Evolutionary conservation across 2,113 vertebrate genomes (phyloP).

Genomic region (Gallinago media): DNA sequence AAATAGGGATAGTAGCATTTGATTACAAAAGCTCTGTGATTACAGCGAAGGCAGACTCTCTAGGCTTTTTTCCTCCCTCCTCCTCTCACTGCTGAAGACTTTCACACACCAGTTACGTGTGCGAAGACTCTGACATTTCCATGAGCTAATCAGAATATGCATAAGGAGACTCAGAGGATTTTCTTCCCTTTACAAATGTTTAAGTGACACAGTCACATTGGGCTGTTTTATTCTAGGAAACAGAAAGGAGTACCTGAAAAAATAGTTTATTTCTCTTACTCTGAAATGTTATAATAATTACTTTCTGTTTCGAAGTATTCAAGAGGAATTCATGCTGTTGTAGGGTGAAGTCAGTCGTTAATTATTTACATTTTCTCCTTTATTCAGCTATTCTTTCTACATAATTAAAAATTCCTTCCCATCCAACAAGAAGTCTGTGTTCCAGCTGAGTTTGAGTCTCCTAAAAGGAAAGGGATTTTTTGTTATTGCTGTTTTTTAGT

Average conservation of each 20-base stretch:
- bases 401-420: conserved; percentile 48
- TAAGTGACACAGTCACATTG: neutral
- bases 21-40: neutral
- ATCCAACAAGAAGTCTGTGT: neutral
- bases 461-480: neutral
- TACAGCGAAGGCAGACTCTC: neutral
- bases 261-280: neutral
- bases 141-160: conserved; percentile 26
- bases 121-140: neutral
- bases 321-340: neutral
- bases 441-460: conserved; percentile 46
- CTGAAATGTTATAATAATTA: neutral
- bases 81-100: neutral
- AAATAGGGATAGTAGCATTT: neutral
- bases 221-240: neutral
- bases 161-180: neutral
- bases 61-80: neutral
- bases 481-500: conserved; percentile 27
- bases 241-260: neutral
- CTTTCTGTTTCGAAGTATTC: neutral
- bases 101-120: neutral
- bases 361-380: conserved; percentile 35
- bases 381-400: conserved; percentile 1
- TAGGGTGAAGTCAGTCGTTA: neutral
- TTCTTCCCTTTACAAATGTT: neutral